Evolutionary conservation across 2,888 invertebrate genomes (phyloP).

Genomic region (Hylaea fasciaria): DNA sequence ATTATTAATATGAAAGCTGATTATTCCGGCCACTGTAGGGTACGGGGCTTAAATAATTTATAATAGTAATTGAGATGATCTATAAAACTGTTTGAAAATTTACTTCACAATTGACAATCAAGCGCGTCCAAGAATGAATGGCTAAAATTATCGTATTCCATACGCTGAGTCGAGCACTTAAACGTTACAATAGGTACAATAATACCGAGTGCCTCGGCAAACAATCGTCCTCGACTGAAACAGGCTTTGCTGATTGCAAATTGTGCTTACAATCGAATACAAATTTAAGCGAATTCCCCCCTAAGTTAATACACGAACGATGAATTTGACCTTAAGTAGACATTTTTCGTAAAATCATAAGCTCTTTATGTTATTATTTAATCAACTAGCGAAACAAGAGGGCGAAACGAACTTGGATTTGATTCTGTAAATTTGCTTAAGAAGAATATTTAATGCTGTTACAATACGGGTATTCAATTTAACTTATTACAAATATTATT

Average conservation of each 20-base stretch:
- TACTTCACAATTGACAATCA: conserved; percentile 31
- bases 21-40: too few species aligned
- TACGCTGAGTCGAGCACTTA: conserved; percentile 34
- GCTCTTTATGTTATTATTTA: conserved; percentile 47
- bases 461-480: conserved; percentile 13
- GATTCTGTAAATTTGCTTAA: conserved; percentile 32
- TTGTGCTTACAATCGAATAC: conserved; percentile 76
- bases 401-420: conserved; percentile 32
- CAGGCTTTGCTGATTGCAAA: conserved; percentile 79
- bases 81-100: not conserved
- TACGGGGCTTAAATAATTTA: too few species aligned
- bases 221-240: conserved; percentile 64
- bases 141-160: conserved; percentile 39
- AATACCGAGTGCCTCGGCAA: conserved; percentile 63
- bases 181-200: conserved; percentile 51
- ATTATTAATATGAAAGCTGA: too few species aligned
- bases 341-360: conserved; percentile 55
- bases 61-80: too few species aligned
- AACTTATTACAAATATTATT: not conserved
- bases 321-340: conserved; percentile 63
- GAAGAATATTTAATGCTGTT: conserved; percentile 14
- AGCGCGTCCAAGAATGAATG: conserved; percentile 32
- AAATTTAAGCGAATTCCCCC: conserved; percentile 73
- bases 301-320: conserved; percentile 66
- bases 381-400: conserved; percentile 33